Base-by-base conservation (phyloP, 2,888 invertebrate species). In the Limenitis camilla region DNA sequence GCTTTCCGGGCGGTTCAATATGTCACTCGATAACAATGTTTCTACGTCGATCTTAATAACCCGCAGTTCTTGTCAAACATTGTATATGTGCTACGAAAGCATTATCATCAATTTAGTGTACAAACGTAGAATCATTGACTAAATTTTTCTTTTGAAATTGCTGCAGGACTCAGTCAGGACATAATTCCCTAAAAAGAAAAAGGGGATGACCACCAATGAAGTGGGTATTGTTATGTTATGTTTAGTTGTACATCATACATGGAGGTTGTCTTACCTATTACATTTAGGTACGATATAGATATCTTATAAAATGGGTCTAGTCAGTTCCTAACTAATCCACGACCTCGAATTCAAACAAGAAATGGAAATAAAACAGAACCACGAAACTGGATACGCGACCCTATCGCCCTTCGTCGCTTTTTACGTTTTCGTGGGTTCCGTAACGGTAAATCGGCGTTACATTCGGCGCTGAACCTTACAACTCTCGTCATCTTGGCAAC, bases 391-490 rank as follows among this genome's bases (percentile, higher is more conserved):
- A 70, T 68, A 61, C 60, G 65, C 68, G 81, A 76, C 82, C 80
- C 71, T 65, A 63, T 68, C 69, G 82, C 77, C 84, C 82, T 82
- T 80, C 69, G 75, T 66, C 49, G 52, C 62, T 74, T 76, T 74
- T 76, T 58, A 60, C 53, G 55, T 61, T 58, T 63, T 55, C 56
- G 56, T 61, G 76, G 74, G 69, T 69, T 74, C 70, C 64, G 71
- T 84, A 87, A 86, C 86, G 83, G 86, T 76, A 76, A 58, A 58
- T 62, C 66, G 66, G 71, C 71, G 74, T 76, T 72, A 74, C 69
- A 69, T 71, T 69, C 69, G 72, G 58, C 62, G 60, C 64, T 60
- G 66, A 66, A 62, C 67, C 62, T 56, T 59, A 55, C 43, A 58
- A 56, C 53, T 64, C 66, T 66, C 73, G 75, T 81, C 79, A 78